Percentiles rank a stretch among this genome's conserved stretches.
These are phyloP conservation scores for Isaurus tuberculatus DNA, from an alignment of 92 coral and sea anemone genomes.

Conservation along the genomic window DNA sequence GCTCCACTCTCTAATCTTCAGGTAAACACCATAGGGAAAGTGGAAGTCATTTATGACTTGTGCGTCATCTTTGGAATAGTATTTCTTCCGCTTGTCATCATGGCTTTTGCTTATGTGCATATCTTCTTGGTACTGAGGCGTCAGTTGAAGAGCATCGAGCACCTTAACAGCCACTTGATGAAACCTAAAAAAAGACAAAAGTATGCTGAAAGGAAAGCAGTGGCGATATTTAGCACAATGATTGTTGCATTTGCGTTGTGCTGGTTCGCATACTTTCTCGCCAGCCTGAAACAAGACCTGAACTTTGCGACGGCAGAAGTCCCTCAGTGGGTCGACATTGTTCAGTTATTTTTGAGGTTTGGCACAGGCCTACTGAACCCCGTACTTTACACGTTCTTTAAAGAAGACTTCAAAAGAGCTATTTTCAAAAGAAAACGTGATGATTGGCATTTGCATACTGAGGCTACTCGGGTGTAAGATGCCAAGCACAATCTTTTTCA, in stretches of 20 bases:
- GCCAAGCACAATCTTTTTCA: too few species aligned
- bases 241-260: slow-evolving; percentile 65
- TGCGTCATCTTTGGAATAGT: slow-evolving; percentile 61
- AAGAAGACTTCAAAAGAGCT: slow-evolving; percentile 77
- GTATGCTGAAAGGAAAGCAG: slow-evolving; percentile 64
- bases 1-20: not conserved
- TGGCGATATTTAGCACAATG: slow-evolving; percentile 72
- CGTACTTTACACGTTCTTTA: slow-evolving; percentile 74
- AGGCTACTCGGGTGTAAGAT: slow-evolving; percentile 6
- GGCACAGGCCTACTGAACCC: slow-evolving; percentile 77
- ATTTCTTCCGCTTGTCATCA: slow-evolving; percentile 58
- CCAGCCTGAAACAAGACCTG: slow-evolving; percentile 65
- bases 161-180: slow-evolving; percentile 60
- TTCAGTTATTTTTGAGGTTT: slow-evolving; percentile 54
- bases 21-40: slow-evolving; percentile 4
- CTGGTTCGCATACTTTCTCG: slow-evolving; percentile 80
- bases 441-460: not conserved
- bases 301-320: slow-evolving; percentile 2
- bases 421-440: slow-evolving; percentile 25
- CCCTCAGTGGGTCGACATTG: slow-evolving; percentile 65
- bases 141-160: slow-evolving; percentile 67
- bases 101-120: slow-evolving; percentile 73
- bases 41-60: slow-evolving; percentile 64
- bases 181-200: slow-evolving; percentile 50
- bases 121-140: slow-evolving; percentile 62